phyloP scores from a whole-genome alignment of 2,888 invertebrate species.

The Ypsolopha sequella region DNA sequence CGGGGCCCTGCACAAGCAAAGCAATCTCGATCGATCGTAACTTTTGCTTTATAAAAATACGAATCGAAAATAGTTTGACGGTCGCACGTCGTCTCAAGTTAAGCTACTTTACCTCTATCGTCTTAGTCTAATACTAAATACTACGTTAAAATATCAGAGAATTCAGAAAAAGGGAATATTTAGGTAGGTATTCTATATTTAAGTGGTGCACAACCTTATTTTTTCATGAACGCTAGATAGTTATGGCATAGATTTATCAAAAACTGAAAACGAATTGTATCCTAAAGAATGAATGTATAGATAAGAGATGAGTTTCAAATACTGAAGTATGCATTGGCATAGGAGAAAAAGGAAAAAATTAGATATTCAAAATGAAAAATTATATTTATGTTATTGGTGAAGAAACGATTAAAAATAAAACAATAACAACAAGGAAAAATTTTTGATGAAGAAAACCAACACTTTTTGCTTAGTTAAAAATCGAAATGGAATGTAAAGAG shows the following conservation, averaged over 20 bases:
- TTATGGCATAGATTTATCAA: conserved; percentile 58
- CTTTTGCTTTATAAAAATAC: conserved; percentile 70
- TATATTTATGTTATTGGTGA: no score
- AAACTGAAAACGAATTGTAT: conserved; percentile 37
- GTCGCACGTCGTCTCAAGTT: conserved; percentile 59
- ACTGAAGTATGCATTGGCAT: no score
- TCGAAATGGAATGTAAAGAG: conserved; percentile 35
- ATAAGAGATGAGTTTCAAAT: no score
- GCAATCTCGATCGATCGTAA: conserved; percentile 63
- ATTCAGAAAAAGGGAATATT: conserved; percentile 68
- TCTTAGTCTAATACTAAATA: conserved; percentile 43
- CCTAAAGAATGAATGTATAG: no score
- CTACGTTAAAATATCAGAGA: conserved; percentile 70
- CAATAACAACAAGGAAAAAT: no score
- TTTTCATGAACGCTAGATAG: conserved; percentile 66
- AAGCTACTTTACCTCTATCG: conserved; percentile 62
- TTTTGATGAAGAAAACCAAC: no score
- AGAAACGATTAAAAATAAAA: no score
- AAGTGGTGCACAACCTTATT: conserved; percentile 70
- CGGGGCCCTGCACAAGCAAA: conserved; percentile 65
- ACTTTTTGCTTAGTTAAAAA: conserved; percentile 36
- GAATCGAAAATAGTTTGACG: conserved; percentile 69
- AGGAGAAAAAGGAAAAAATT: no score
- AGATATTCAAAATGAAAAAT: no score
- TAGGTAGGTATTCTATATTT: conserved; percentile 59